phyloP scores from a whole-genome alignment of 2,888 invertebrate genomes.

The Phortica okadai region DNA sequence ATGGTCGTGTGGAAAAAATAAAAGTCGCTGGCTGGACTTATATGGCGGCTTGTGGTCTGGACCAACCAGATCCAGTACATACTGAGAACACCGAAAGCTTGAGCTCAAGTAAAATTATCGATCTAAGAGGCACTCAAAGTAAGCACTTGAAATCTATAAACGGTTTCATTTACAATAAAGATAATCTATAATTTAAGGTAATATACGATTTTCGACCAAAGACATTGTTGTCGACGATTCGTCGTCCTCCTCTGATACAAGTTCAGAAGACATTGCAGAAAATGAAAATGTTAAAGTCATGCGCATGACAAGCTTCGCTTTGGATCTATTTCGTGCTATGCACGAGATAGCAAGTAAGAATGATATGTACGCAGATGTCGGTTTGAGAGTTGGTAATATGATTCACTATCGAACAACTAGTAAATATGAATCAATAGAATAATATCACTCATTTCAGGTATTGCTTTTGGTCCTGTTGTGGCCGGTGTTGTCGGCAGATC shows the following conservation, averaged over 20 bases:
- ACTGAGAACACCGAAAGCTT: no score
- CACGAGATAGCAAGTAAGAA: constrained; percentile 62
- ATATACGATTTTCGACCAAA: no score
- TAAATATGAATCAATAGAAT: constrained; percentile 74
- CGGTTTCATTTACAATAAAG: no score
- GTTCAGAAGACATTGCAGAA: no score
- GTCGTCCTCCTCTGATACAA: no score
- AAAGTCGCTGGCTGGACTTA: constrained; percentile 98
- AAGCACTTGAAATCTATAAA: no score
- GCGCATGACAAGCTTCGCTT: constrained; percentile 81
- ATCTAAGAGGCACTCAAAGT: no score
- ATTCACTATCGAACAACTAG: not conserved
- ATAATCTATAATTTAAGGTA: no score
- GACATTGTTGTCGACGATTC: no score
- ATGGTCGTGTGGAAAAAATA: constrained; percentile 90
- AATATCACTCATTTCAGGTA: constrained; percentile 79
- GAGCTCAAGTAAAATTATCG: no score
- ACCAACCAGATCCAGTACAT: not conserved
- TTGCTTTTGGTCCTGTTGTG: constrained; percentile 92
- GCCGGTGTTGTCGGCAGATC: constrained; percentile 96
- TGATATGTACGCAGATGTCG: not conserved
- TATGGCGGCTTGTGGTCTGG: constrained; percentile 96
- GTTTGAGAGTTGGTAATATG: not conserved
- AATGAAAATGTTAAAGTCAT: no score
- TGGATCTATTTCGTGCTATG: constrained; percentile 83